Percentiles rank a stretch among this genome's conserved stretches.
Conservation (phyloP, 2,797 vertebrate species). For the Calcarius lapponicus region DNA sequence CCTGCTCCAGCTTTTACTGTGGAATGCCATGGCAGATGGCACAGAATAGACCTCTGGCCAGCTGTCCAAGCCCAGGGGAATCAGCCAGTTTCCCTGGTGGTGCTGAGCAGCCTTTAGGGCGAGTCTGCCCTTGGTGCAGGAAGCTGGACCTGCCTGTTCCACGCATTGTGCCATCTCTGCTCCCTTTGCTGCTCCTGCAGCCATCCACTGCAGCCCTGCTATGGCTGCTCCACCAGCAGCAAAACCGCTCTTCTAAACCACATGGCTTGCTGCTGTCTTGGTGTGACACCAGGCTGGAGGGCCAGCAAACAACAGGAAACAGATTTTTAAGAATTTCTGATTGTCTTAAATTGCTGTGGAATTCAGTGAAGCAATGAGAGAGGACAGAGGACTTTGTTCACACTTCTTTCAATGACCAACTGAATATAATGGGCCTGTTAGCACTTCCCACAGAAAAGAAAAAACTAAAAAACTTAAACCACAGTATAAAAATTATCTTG, state of each 20-base stretch:
- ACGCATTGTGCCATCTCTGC: accelerated
- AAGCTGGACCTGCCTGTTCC: accelerated
- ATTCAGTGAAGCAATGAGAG: not conserved
- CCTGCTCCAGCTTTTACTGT: not conserved
- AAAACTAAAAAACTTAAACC: not conserved
- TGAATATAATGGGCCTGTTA: not conserved
- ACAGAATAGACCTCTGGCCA: not conserved
- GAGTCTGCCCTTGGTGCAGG: accelerated
- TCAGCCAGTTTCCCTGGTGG: not conserved
- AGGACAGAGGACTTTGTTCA: not conserved
- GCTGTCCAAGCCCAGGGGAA: accelerated
- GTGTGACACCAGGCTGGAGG: not conserved
- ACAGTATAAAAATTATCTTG: not conserved
- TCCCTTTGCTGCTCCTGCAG: not conserved
- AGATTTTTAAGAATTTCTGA: not conserved
- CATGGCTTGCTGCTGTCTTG: not conserved
- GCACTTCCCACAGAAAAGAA: not conserved
- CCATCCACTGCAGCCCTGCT: not conserved
- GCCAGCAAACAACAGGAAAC: not conserved
- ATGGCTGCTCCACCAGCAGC: accelerated
- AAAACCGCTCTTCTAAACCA: not conserved
- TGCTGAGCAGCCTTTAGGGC: accelerated
- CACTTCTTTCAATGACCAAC: not conserved
- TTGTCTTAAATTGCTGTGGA: not conserved
- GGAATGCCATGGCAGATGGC: accelerated